These are phyloP conservation scores for Lasioglossum zephyrum DNA, from an alignment of 2,888 invertebrate genomes.

Conservation along the genomic window DNA sequence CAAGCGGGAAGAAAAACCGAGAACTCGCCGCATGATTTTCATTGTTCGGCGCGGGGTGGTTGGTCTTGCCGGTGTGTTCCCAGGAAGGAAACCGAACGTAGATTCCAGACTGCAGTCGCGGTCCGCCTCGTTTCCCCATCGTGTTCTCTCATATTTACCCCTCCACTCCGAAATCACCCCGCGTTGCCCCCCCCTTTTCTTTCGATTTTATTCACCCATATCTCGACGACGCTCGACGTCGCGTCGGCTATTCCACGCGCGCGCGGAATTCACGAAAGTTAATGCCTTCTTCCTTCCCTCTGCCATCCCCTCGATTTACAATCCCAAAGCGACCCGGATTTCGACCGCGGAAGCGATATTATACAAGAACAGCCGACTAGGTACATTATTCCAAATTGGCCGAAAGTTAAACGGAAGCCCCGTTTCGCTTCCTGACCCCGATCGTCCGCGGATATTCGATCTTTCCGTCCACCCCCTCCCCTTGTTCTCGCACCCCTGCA, in stretches of 20 bases:
- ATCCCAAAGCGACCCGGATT: conserved; percentile 10
- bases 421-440: conserved; percentile 15
- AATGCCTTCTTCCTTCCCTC: conserved; percentile 53
- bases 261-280: conserved; percentile 52
- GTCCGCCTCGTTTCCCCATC: conserved; percentile 13
- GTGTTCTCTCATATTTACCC: conserved; percentile 26
- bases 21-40: conserved; percentile 55
- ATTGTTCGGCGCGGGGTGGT: conserved; percentile 50
- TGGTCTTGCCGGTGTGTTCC: conserved; percentile 12
- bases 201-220: conserved; percentile 52
- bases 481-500: background rate
- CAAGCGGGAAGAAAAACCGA: conserved; percentile 32
- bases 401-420: conserved; percentile 45
- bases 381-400: conserved; percentile 33
- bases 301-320: conserved; percentile 39
- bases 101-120: conserved; percentile 25
- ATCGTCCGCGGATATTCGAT: conserved; percentile 41
- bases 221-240: conserved; percentile 40
- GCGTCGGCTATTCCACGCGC: conserved; percentile 24
- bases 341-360: conserved; percentile 51
- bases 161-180: background rate
- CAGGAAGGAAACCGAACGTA: conserved; percentile 49
- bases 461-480: background rate
- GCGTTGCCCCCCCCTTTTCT: background rate
- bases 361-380: conserved; percentile 41